These are phyloP conservation scores for Drosophila mayri DNA, from an alignment of 1,140 invertebrate genomes.

Conservation along the genomic window DNA sequence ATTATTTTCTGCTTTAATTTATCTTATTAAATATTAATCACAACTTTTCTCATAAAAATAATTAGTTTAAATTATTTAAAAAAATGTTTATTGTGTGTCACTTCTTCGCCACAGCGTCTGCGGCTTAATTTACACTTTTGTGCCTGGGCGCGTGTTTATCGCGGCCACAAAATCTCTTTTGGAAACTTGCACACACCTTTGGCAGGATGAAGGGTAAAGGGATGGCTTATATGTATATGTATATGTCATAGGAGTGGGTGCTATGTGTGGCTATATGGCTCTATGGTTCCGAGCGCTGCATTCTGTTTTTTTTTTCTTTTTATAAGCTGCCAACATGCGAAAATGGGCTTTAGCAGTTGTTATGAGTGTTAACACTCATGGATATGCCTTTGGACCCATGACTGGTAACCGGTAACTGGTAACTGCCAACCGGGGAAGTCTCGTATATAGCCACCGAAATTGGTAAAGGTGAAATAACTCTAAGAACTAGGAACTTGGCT, in stretches of 20 bases:
- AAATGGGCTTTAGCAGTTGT: constrained; percentile 83
- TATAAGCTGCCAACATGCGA: constrained; percentile 84
- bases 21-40: background rate
- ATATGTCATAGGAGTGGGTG: constrained; percentile 46
- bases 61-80: background rate
- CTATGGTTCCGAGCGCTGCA: constrained; percentile 55
- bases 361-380: constrained; percentile 83
- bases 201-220: constrained; percentile 11
- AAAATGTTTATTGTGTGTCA: constrained; percentile 18
- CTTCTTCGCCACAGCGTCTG: constrained; percentile 55
- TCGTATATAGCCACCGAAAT: constrained; percentile 41
- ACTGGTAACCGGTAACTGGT: constrained; percentile 43
- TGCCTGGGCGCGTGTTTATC: constrained; percentile 80
- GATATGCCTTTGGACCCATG: constrained; percentile 58
- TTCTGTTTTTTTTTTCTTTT: constrained; percentile 53
- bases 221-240: background rate
- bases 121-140: constrained; percentile 83
- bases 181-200: constrained; percentile 61
- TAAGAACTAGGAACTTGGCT: constrained; percentile 7
- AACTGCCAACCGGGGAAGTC: constrained; percentile 41
- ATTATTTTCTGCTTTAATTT: background rate
- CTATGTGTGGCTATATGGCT: constrained; percentile 48
- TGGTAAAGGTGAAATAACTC: constrained; percentile 23
- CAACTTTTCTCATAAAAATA: background rate
- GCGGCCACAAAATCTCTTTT: constrained; percentile 76